phyloP scores from a whole-genome alignment of 2,888 invertebrate genomes.

The Charanyca ferruginea region DNA sequence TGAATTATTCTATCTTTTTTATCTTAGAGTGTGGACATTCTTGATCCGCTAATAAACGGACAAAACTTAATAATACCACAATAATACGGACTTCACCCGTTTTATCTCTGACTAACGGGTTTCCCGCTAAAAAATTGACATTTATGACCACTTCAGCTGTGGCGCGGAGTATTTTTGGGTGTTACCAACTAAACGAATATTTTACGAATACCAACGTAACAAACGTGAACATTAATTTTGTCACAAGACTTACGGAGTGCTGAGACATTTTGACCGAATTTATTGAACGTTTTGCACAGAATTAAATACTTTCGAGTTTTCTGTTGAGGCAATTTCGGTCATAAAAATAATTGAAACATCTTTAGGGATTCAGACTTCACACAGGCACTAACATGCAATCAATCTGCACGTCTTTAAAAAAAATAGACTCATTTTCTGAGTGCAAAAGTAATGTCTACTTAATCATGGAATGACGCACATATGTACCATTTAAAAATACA shows the following conservation, averaged over 20 bases:
- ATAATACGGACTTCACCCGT: conserved; percentile 17
- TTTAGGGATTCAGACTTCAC: conserved; percentile 14
- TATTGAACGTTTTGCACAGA: conserved; percentile 30
- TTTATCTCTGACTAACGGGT: conserved; percentile 45
- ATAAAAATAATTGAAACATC: conserved; percentile 14
- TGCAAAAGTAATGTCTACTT: conserved; percentile 25
- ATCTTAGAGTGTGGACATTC: conserved; percentile 12
- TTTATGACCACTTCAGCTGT: conserved; percentile 51
- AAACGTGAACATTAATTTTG: conserved; percentile 59
- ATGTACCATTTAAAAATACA: conserved; percentile 45
- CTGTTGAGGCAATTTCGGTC: background rate
- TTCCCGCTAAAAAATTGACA: conserved; percentile 51
- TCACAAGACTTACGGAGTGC: conserved; percentile 34
- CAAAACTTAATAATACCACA: conserved; percentile 30
- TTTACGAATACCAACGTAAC: conserved; percentile 56
- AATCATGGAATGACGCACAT: conserved; percentile 58
- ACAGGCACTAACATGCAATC: conserved; percentile 2
- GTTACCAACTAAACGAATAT: conserved; percentile 48
- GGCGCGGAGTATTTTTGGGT: conserved; percentile 54
- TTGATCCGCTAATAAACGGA: conserved; percentile 27
- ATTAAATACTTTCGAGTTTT: conserved; percentile 38
- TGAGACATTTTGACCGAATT: conserved; percentile 48
- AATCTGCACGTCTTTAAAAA: conserved; percentile 30
- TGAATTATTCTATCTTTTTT: conserved; percentile 13
- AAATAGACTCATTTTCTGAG: conserved; percentile 17